These are phyloP conservation scores for Hedychridium roseum DNA, from an alignment of 2,888 invertebrate genomes.

Conservation along the genomic window DNA sequence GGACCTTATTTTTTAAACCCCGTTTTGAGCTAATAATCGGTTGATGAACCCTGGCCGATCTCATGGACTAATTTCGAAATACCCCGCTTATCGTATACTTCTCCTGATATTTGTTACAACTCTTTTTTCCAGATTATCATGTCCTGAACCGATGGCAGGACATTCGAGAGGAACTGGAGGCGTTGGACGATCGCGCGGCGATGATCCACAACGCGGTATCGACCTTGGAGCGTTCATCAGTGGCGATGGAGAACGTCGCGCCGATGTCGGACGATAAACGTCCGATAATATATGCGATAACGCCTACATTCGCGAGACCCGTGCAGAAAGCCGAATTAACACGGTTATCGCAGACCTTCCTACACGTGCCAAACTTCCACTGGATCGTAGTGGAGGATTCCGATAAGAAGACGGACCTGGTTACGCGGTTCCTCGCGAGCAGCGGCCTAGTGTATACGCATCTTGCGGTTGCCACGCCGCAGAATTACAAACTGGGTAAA, in stretches of 20 bases:
- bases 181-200: constrained; percentile 23
- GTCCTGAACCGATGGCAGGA: constrained; percentile 30
- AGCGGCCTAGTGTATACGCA: constrained; percentile 75
- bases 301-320: constrained; percentile 88
- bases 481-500: constrained; percentile 73
- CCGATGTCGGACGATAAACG: constrained; percentile 32
- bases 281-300: constrained; percentile 88
- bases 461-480: constrained; percentile 75
- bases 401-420: constrained; percentile 72
- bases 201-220: constrained; percentile 1
- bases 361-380: constrained; percentile 86
- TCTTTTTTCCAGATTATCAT: constrained; percentile 28
- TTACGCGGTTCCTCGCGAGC: constrained; percentile 75
- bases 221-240: not conserved
- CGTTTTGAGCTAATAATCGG: no score
- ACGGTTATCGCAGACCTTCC: constrained; percentile 85
- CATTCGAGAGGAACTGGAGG: constrained; percentile 14
- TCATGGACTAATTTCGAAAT: no score
- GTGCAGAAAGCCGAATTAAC: constrained; percentile 95
- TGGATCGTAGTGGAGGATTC: constrained; percentile 96
- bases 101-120: no score
- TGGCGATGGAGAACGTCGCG: not conserved
- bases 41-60: no score
- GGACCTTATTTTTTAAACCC: no score
- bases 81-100: no score